Conservation (phyloP, 2,113 vertebrate genomes). For the Bufo bufo region DNA sequence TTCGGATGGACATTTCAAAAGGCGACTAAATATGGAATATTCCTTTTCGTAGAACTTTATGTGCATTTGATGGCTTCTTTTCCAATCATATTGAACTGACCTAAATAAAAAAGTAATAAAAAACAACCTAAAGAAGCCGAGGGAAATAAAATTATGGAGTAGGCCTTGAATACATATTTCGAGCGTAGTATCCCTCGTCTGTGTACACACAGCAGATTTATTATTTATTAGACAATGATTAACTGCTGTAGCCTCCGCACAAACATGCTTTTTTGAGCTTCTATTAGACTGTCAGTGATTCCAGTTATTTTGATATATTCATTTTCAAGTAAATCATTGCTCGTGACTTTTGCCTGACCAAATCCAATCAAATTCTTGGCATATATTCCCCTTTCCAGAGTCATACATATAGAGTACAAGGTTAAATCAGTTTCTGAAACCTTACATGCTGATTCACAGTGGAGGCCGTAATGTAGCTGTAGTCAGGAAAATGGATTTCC, state of each 20-base stretch:
- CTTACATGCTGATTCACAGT: conserved; percentile 50
- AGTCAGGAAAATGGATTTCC: conserved; percentile 45
- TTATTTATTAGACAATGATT: conserved; percentile 49
- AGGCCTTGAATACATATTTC: neutral
- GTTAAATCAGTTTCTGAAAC: conserved; percentile 52
- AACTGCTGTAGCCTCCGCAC: conserved; percentile 20
- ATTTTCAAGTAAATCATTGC: conserved; percentile 54
- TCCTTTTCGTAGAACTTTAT: too few relatives aligned
- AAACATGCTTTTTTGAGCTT: conserved; percentile 22
- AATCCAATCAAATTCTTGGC: conserved; percentile 56
- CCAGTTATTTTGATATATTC: conserved; percentile 52
- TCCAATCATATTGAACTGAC: neutral
- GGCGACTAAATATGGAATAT: too few relatives aligned
- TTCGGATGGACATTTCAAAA: too few relatives aligned
- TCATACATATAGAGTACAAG: conserved; percentile 47
- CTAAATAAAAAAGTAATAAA: neutral
- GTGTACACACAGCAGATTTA: conserved; percentile 26
- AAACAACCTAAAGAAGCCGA: neutral
- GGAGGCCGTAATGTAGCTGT: conserved; percentile 46
- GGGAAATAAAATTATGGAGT: neutral
- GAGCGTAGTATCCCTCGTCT: neutral
- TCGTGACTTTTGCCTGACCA: conserved; percentile 45
- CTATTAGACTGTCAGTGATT: conserved; percentile 34
- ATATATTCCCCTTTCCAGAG: conserved; percentile 28
- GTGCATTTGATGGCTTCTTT: neutral